phyloP scores from a whole-genome alignment of 1,140 invertebrate species.

The Trichoplusia ni region DNA sequence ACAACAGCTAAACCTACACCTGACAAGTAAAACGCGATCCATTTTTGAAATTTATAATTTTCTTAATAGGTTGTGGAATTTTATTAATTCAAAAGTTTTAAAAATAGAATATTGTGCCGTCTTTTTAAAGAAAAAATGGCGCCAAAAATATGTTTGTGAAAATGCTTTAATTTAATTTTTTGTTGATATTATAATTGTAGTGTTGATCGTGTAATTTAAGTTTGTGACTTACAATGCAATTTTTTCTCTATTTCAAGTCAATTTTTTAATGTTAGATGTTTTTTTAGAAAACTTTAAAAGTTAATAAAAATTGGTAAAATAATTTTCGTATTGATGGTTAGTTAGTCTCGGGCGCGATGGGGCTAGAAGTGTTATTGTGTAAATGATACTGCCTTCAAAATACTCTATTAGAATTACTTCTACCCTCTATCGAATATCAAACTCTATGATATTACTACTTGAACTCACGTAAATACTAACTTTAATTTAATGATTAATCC shows the following conservation, averaged over 20 bases:
- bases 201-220: neutral
- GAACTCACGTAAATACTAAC: no score
- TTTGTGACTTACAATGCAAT: neutral
- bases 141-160: neutral
- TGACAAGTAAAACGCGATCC: neutral
- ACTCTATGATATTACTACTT: no score
- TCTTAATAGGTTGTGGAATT: conserved; percentile 13
- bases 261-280: conserved; percentile 44
- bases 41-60: neutral
- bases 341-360: neutral
- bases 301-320: conserved; percentile 37
- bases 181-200: neutral
- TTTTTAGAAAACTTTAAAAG: conserved; percentile 34
- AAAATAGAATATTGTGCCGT: neutral
- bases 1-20: conserved; percentile 63
- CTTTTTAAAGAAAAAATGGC: neutral
- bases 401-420: neutral
- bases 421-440: no score
- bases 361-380: conserved; percentile 9
- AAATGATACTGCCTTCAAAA: neutral
- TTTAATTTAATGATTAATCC: no score
- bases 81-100: conserved; percentile 1
- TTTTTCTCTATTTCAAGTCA: conserved; percentile 15
- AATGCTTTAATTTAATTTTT: conserved; percentile 5
- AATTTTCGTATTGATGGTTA: conserved; percentile 30